phyloP scores from a whole-genome alignment of 2,797 vertebrate species.

The Pipistrellus pygmaeus region DNA sequence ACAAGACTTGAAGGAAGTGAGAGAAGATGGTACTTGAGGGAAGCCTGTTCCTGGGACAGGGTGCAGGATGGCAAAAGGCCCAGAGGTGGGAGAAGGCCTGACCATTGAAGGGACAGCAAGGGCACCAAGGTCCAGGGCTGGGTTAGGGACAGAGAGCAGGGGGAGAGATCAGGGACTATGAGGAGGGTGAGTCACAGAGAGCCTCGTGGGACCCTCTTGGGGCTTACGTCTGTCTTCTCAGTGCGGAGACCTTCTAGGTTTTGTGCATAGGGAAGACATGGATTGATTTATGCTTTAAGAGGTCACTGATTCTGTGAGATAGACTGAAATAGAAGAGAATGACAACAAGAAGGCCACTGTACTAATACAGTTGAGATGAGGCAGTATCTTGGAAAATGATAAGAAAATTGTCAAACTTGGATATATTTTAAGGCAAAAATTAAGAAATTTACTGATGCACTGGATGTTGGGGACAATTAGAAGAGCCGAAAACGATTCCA shows the following conservation, averaged over 20 bases:
- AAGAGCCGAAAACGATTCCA: neutral
- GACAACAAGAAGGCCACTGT: neutral
- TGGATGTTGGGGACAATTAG: neutral
- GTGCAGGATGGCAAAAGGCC: fast-evolving
- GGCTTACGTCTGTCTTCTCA: neutral
- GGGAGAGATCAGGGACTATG: neutral
- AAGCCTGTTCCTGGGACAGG: neutral
- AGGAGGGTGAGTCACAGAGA: neutral
- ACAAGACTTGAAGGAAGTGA: neutral
- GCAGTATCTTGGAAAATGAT: neutral
- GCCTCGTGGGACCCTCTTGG: fast-evolving
- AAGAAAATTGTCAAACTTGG: neutral
- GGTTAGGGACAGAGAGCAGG: neutral
- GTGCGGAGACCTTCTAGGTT: neutral
- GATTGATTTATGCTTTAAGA: neutral
- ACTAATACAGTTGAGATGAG: neutral
- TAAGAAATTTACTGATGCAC: neutral
- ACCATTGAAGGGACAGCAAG: neutral
- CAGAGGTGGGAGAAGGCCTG: too few species aligned
- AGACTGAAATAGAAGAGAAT: neutral
- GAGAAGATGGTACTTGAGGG: neutral
- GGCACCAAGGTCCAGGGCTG: neutral
- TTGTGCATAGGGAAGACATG: neutral
- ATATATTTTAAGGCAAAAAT: neutral
- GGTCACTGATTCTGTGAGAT: neutral